phyloP scores from a whole-genome alignment of 2,113 vertebrate genomes.

The Gobius niger region DNA sequence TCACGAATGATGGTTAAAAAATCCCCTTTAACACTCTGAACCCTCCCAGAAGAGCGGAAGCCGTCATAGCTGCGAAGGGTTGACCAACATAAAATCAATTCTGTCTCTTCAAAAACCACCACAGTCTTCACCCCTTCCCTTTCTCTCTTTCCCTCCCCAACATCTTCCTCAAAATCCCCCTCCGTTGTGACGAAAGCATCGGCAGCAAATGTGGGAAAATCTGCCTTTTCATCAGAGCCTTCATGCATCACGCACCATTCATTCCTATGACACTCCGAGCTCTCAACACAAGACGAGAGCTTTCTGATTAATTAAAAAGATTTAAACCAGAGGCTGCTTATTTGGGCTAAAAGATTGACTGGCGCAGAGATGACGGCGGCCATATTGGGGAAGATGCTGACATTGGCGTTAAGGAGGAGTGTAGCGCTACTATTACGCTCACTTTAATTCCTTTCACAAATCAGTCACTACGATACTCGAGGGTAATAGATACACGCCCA shows the following conservation, averaged over 20 bases:
- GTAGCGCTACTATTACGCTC: no score
- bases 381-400: background rate
- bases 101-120: no score
- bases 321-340: conserved; percentile 9
- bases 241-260: background rate
- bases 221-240: background rate
- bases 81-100: no score
- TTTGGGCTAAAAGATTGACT: background rate
- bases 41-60: no score
- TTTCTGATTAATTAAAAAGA: conserved; percentile 50
- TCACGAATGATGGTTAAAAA: no score
- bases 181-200: background rate
- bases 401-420: background rate
- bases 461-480: no score
- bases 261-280: conserved; percentile 9
- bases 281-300: conserved; percentile 50
- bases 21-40: no score
- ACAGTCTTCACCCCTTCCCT: no score
- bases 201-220: background rate
- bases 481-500: no score
- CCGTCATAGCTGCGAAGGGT: no score
- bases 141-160: no score
- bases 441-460: no score
- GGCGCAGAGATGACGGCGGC: background rate
- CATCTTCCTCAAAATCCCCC: background rate